Base-by-base conservation (phyloP, 2,797 vertebrate genomes). In the Gymnothorax javanicus region DNA sequence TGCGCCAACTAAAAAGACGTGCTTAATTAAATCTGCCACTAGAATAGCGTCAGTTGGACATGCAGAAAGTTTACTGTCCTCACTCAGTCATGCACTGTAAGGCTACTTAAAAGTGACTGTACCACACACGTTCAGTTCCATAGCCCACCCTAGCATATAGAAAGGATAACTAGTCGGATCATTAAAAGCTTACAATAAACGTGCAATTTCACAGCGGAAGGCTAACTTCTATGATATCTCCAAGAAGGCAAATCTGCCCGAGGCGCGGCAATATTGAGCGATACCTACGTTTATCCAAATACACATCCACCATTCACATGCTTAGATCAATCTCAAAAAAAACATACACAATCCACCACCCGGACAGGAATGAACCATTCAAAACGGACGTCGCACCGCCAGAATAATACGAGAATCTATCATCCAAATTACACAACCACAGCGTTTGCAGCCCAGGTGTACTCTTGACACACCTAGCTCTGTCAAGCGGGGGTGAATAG, bases 11-110 rank as follows among this genome's bases (percentile, higher is more conserved):
- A 89, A 88, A 85, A 62, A 50, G 84, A 86, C 75, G 82, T 57
- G 58, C 50, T 88, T 85, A 87, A 89, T 89, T 75, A 88, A 71
- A 84, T 62, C 82, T 89, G 85, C 84, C 87, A 85, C 6, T 25
- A 58, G 17, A 17, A 6, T 7, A 2, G 62, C n/a, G 25, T 50
- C 50, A 86, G 85, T n/a, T n/a, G 69, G 43, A 81, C n/a, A 25
- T 81, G 60, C 25, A 23, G 62, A 59, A 33, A 7, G 69, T 57
- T 67, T 23, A 58, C 64, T 11, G 23, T 15, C 57, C 62, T 64
- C 56, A 43, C 52, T 59, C 67, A 11, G n/a, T 60, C 81, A n/a
- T 50, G 59, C 50, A 56, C 58, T 5, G 57, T 62, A 20, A 56
- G 33, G 33, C n/a, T 20, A n/a, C 67, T n/a, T 20, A 50, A 13